Evolutionary conservation across 1,140 invertebrate species (phyloP), one percentile per base, ranked within the genome.

Genomic region (Thaumatotibia leucotreta): DNA sequence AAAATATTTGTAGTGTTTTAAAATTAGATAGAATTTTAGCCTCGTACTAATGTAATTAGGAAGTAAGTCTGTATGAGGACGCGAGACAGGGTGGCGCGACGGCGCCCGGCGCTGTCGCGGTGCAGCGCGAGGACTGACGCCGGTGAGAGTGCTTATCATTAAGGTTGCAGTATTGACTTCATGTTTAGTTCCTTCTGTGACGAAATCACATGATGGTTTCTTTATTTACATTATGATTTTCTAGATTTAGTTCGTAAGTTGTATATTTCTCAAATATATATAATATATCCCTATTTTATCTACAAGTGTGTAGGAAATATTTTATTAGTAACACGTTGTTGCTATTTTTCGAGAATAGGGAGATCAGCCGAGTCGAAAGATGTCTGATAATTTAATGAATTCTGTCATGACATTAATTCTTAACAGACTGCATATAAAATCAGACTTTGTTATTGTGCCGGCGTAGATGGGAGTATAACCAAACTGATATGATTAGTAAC

Each of bases 191-290:
- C 52, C 52, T 58, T 58, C 52, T 27, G 52, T 58, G 52, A 58
- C 52, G 23, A 58, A n/a, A 58, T 58, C 52, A 29, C 52, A 14
- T 8, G 52, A 29, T 58, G 52, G 52, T 58, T 58, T 58, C 23
- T 27, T 58, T 58, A 24, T 27, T 54, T 58, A 58, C 52, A 58
- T 58, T 58, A 58, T 58, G 52, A 27, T 58, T 52, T 58, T 58
- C 52, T 58, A 58, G 52, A 27, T 58, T 58, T 58, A 58, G 52
- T 58, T 58, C 9, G 52, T 58, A 58, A 58, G 52, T 58, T 58
- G 52, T 58, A 58, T 58, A 58, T 58, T 58, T 58, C 52, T 58
- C 52, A 58, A 58, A 58, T 58, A 58, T 27, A 58, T 58, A 58
- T 58, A 24, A 54, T 58, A 58, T 58, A 58, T 27, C 23, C 39